These are phyloP conservation scores for Porites cylindrica DNA, from an alignment of 92 coral and sea anemone genomes.

Conservation along the genomic window DNA sequence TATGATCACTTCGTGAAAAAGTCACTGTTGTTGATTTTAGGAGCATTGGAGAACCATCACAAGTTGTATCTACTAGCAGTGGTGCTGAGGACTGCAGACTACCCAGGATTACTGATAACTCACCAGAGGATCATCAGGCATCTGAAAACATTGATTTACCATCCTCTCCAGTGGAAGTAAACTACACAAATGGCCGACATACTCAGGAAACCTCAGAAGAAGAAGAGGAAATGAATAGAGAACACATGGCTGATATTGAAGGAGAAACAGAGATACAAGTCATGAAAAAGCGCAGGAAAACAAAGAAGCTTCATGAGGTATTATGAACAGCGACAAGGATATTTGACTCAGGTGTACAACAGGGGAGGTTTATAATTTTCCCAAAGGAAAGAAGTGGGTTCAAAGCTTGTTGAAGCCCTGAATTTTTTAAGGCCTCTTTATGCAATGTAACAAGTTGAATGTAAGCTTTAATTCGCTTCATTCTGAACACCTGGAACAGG, in stretches of 20 bases:
- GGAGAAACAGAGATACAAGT: background rate
- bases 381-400: no score
- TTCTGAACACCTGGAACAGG: no score
- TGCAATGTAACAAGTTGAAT: no score
- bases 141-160: background rate
- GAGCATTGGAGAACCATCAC: background rate
- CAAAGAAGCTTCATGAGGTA: constrained; percentile 9
- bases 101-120: background rate
- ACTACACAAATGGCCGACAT: background rate
- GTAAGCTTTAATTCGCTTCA: no score
- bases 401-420: no score
- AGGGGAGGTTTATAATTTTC: no score
- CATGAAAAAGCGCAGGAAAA: constrained; percentile 19
- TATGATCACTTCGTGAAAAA: background rate
- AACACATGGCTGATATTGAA: constrained; percentile 2
- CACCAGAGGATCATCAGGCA: background rate
- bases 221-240: background rate
- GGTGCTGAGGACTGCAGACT: background rate
- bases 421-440: no score
- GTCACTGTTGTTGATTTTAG: background rate
- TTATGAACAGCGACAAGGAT: background rate
- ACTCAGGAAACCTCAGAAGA: background rate
- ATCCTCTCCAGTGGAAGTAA: background rate
- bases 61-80: constrained; percentile 28
- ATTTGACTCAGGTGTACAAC: background rate